Evolutionary conservation across 1,140 invertebrate species (phyloP), one percentile per base, ranked within the genome.

Genomic region (Drosophila micromelanica): DNA sequence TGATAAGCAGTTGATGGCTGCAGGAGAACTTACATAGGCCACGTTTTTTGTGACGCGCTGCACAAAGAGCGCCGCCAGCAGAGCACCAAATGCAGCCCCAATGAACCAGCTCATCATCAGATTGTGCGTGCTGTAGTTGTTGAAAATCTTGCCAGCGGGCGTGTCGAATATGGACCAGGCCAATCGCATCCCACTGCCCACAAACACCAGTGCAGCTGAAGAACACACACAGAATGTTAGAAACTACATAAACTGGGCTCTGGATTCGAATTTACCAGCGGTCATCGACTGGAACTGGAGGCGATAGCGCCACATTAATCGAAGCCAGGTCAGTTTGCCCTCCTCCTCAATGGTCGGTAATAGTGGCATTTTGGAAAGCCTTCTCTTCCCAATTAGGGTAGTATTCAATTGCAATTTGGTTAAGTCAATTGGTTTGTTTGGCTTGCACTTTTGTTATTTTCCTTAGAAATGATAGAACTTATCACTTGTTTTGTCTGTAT

Each of bases 81-180:
- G 71, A 35, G 79, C 84, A 0, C 84, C 84, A 7, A 89, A 1
- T 0, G 85, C 79, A 12, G 73, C 79, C 13, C 84, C 84, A 40
- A 89, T 80, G 35, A 89, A 89, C 85, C 85, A 90, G 38, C 85
- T 90, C 80, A 89, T 85, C 85, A 84, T 89, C 49, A 89, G 52
- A 15, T 84, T 80, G 60, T 89, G 84, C 1, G 80, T 89, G 15
- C 69, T 77, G 20, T 73, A 71, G 49, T 80, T 75, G 30, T 78
- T 90, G 1, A 77, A 51, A 20, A 84, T 84, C 48, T 90, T 89
- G 7, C 84, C 84, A 5, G 76, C 84, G n/a, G 84, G 84, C 3
- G 84, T 89, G 23, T 89, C 84, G 5, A 89, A 89, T 11, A 89
- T 89, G 3, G 84, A 89, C 84, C 84, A 89, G 32, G 80, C 84